Base-by-base conservation (phyloP, 2,888 invertebrate species). In the Napeogenes sylphis region DNA sequence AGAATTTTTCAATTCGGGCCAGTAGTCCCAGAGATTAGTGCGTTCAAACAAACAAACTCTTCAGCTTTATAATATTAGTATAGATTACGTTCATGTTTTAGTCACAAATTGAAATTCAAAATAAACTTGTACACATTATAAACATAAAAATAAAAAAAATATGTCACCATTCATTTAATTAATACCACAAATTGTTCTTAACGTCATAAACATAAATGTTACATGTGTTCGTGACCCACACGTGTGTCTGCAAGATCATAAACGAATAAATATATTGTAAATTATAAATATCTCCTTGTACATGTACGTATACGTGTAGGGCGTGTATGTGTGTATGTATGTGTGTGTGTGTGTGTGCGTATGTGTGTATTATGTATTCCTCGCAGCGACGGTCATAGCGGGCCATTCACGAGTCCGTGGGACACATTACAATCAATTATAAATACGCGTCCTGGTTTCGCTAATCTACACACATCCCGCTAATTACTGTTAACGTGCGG, bases 391-490 rank as follows among this genome's bases (percentile, higher is more conserved):
- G 55, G 63, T 67, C 66, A 75, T 81, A 82, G 82, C 85, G 83
- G 81, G 58, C 77, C 80, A 77, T 78, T 78, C 77, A 78, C 73
- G 78, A 77, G 73, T 69, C 72, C 73, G 78, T 75, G 75, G 75
- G 77, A 76, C 78, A 81, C 80, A 84, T 83, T 79, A 81, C 80
- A 85, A 83, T 82, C 79, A 74, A 73, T 73, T 70, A 72, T 75
- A 78, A 68, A 70, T 73, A 77, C 75, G 75, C 75, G 76, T 71
- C 74, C 76, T 70, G 77, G 68, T 74, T 77, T 71, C 69, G 38
- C 56, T 59, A 61, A 61, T 54, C 56, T 59, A 51, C 38, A 58
- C 14, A 61, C 61, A 58, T 55, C 59, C 59, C 62, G 45, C 66
- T 70, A 66, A 69, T 66, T 69, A 66, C 61, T 58, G 57, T 57